Conservation (phyloP, 2,888 invertebrate species). For the Osmoderma eremita region DNA sequence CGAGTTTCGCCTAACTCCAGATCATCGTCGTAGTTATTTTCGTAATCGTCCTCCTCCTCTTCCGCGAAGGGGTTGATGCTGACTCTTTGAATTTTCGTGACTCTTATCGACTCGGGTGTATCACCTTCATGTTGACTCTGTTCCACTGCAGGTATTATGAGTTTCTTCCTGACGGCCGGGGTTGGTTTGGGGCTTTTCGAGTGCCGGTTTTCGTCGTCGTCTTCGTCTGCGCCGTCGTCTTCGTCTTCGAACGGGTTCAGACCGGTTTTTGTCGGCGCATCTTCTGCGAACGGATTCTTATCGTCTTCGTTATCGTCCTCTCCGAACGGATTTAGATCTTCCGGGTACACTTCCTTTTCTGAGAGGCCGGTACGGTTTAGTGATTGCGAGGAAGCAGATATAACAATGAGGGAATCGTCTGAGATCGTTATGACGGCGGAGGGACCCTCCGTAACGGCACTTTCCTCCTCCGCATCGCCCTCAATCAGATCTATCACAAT, state of each 20-base stretch:
- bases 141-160: slow-evolving; percentile 39
- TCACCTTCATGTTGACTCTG: slow-evolving; percentile 39
- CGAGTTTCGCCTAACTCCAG: not conserved
- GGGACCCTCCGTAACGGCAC: not conserved
- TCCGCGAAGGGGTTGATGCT: slow-evolving; percentile 23
- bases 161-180: slow-evolving; percentile 43
- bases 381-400: slow-evolving; percentile 35
- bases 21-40: slow-evolving; percentile 43
- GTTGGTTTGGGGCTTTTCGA: slow-evolving; percentile 45
- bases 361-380: slow-evolving; percentile 15
- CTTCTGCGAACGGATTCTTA: not conserved
- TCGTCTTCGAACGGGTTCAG: slow-evolving; percentile 50
- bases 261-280: not conserved
- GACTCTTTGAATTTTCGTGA: not conserved
- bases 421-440: slow-evolving; percentile 20
- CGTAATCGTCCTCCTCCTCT: slow-evolving; percentile 42
- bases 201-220: no score
- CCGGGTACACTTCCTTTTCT: slow-evolving; percentile 70
- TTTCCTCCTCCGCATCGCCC: slow-evolving; percentile 8
- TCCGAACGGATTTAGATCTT: slow-evolving; percentile 85
- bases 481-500: slow-evolving; percentile 13
- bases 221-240: slow-evolving; percentile 54
- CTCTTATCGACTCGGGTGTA: slow-evolving; percentile 28
- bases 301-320: slow-evolving; percentile 63
- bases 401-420: slow-evolving; percentile 31